Evolutionary conservation across 1,140 invertebrate species (phyloP), one percentile per base, ranked within the genome.

Genomic region (Orius insidiosus): DNA sequence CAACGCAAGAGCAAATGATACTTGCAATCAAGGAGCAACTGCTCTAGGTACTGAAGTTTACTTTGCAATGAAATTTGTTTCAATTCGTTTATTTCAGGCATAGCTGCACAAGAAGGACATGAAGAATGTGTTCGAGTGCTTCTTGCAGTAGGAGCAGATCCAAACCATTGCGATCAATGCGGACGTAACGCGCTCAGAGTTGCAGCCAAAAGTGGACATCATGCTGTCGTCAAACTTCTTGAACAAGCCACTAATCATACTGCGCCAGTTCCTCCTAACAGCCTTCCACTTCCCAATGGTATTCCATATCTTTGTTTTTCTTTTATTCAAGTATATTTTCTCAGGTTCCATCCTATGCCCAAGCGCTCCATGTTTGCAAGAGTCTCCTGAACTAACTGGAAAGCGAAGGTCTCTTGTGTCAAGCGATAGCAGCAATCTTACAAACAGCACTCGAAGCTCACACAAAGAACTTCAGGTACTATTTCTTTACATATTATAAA

Each of bases 21-120:
- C 85, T 6, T 95, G 90, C 59, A 90, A 89, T 60, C 82, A 87
- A 67, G 90, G 90, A 30, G 90, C 90, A 31, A 95, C 90, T 39
- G 86, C 89, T 32, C 64, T 96, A 47, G 75, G 77, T 75, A 52
- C 50, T 37, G 54, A 37, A 24, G 7, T 24, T 24, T 43, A 46
- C 38, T 19, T 31, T 14, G 45, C 15, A 13, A 11, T 46, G 24
- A 11, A 24, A 24, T 24, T 24, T 24, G 7, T 24, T n/a, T 24
- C 3, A 24, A 24, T 24, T 24, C 24, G n/a, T n/a, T n/a, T 7
- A 24, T 24, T 24, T 11, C 53, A 78, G 79, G 79, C 47, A 85
- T 85, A 42, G 80, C 81, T 0, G 79, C 80, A 1, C 81, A 84
- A 60, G 80, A 95, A 64, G 90, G 90, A 0, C 89, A 96, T 59